Percentiles rank a stretch among this genome's conserved stretches.
These are phyloP conservation scores for Toxonevra muliebris DNA, from an alignment of 2,888 invertebrate species.

Conservation along the genomic window DNA sequence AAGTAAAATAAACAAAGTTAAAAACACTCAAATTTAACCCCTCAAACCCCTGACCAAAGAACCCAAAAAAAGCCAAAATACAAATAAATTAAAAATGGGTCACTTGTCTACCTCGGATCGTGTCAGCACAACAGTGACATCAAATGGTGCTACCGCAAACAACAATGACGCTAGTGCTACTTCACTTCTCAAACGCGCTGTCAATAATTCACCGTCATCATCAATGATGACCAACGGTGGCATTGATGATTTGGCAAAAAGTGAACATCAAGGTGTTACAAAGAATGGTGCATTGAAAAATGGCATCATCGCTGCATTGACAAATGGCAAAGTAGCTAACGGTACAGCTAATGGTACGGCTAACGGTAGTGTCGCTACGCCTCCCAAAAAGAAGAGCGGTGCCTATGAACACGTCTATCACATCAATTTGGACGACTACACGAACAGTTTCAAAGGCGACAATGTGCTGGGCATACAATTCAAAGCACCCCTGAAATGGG, in stretches of 20 bases:
- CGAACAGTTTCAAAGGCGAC: constrained; percentile 55
- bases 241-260: no score
- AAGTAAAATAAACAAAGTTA: not conserved
- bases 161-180: constrained; percentile 29
- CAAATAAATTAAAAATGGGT: constrained; percentile 52
- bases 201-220: no score
- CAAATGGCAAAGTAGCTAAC: not conserved
- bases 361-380: constrained; percentile 2
- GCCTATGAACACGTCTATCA: constrained; percentile 47
- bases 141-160: constrained; percentile 32
- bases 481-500: constrained; percentile 73
- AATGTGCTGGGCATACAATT: constrained; percentile 65
- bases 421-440: constrained; percentile 56
- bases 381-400: constrained; percentile 23
- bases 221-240: no score
- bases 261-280: no score
- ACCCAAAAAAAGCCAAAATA: constrained; percentile 10
- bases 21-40: not conserved
- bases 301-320: not conserved
- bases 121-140: constrained; percentile 50
- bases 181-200: constrained; percentile 32
- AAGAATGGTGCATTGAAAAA: not conserved
- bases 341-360: constrained; percentile 14
- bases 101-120: constrained; percentile 60
- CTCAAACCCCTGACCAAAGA: constrained; percentile 14